Base-by-base conservation (phyloP, 2,113 vertebrate species). In the Eurystomus gularis region DNA sequence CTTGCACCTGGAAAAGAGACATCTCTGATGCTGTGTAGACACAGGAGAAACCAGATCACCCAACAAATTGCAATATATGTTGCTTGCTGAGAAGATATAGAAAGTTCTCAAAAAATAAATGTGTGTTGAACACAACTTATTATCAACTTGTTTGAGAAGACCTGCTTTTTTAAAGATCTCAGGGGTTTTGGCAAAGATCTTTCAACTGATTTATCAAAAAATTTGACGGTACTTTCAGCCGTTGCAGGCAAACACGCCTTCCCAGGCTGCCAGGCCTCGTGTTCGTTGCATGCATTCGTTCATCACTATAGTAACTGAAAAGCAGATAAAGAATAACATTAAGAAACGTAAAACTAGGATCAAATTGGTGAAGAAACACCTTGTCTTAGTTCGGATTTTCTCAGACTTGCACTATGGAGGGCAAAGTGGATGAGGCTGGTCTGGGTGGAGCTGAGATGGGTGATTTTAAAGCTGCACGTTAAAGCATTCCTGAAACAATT, bases 231-330 rank as follows among this genome's bases (percentile, higher is more conserved):
- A 73, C 61, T 94, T 73, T 76, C 68, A 86, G 62, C 54, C n/a
- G 26, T 11, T 25, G 48, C 65, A 80, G 82, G 62, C 79, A 91
- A 79, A 82, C 55, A 21, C 23, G 5, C 66, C 73, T 77, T 31
- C 31, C 78, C 82, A 39, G 91, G 72, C 82, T 96, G 82, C 62
- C 79, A 61, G 82, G 37, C 84, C 49, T 70, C 29, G 0, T 61
- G 60, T 52, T 80, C 71, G 70, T 75, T 62, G 66, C 82, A 25
- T 70, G 82, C 64, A 29, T 90, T 88, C 78, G 68, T 85, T 92
- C 79, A 90, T 96, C 85, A 46, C 93, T 96, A 96, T 97, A 95
- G 93, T 96, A 96, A 96, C 93, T 83, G 86, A 88, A 94, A 94
- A 88, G 61, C 19, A 58, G 75, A 85, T 73, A 75, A 62, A 83